Percentiles rank a stretch among this genome's conserved stretches.
These are phyloP conservation scores for Aleiodes leptofemur DNA, from an alignment of 2,888 invertebrate genomes.

Conservation along the genomic window DNA sequence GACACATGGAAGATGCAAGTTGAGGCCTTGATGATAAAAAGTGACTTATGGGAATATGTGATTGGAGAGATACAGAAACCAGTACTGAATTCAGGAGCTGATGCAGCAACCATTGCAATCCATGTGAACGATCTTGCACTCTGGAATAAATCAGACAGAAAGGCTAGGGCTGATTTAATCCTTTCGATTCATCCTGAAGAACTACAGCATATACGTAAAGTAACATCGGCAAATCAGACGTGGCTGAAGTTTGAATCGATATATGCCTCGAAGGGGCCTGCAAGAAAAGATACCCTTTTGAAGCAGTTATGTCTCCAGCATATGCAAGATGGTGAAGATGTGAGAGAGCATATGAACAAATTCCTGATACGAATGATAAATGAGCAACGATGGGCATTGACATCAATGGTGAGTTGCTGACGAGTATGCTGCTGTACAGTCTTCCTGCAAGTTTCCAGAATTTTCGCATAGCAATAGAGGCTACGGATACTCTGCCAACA, in stretches of 20 bases:
- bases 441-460: too few species aligned
- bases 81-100: background rate
- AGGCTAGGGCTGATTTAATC: constrained; percentile 39
- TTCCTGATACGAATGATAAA: too few species aligned
- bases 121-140: background rate
- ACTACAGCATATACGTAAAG: constrained; percentile 30
- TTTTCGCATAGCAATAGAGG: too few species aligned
- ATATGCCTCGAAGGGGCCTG: constrained; percentile 47
- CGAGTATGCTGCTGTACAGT: too few species aligned
- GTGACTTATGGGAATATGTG: constrained; percentile 39
- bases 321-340: constrained; percentile 40
- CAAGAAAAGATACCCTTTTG: constrained; percentile 48
- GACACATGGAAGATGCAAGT: constrained; percentile 41
- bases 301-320: constrained; percentile 44
- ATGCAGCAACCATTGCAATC: background rate
- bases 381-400: too few species aligned
- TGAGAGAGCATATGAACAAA: constrained; percentile 39
- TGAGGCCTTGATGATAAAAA: constrained; percentile 41
- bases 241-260: constrained; percentile 44
- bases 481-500: too few species aligned
- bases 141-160: constrained; percentile 33
- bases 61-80: constrained; percentile 31
- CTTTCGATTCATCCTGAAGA: constrained; percentile 38
- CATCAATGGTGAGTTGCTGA: too few species aligned
- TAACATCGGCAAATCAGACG: constrained; percentile 42